These are phyloP conservation scores for Calvadosia cruxmelitensis DNA, from an alignment of 30 jellyfish, hydroid and myxozoan species.

Conservation along the genomic window DNA sequence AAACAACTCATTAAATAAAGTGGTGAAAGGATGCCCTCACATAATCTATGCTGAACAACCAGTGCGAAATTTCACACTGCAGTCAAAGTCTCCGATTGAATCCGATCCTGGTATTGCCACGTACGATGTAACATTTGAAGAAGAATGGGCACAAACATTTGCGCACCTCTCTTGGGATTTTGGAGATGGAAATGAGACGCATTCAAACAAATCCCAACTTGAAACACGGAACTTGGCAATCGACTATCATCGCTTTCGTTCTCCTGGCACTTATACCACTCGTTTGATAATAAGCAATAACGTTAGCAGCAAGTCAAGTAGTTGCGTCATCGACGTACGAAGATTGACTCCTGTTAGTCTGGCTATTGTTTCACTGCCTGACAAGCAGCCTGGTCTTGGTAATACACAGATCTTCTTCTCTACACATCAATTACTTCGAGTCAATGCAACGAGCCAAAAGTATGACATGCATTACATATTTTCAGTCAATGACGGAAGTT, in stretches of 20 bases:
- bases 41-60: constrained; percentile 49
- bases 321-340: constrained; percentile 55
- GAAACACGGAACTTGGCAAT: constrained; percentile 12
- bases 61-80: constrained; percentile 27
- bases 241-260: constrained; percentile 20
- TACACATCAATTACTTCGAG: constrained; percentile 17
- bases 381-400: constrained; percentile 37
- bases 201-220: constrained; percentile 7
- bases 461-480: constrained; percentile 52
- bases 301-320: constrained; percentile 44
- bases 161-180: constrained; percentile 72
- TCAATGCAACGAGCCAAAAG: constrained; percentile 54
- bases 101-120: constrained; percentile 43
- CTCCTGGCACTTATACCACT: constrained; percentile 43
- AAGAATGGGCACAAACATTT: constrained; percentile 54
- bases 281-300: constrained; percentile 36
- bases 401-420: constrained; percentile 27
- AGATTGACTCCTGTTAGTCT: constrained; percentile 41
- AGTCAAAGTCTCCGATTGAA: constrained; percentile 63
- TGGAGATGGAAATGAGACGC: constrained; percentile 65
- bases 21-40: constrained; percentile 18
- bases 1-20: constrained; percentile 22
- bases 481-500: constrained; percentile 37
- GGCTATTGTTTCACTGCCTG: neutral
- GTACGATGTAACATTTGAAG: constrained; percentile 36